Conservation (phyloP, 2,888 invertebrate genomes). For the Ophioninae sp. region DNA sequence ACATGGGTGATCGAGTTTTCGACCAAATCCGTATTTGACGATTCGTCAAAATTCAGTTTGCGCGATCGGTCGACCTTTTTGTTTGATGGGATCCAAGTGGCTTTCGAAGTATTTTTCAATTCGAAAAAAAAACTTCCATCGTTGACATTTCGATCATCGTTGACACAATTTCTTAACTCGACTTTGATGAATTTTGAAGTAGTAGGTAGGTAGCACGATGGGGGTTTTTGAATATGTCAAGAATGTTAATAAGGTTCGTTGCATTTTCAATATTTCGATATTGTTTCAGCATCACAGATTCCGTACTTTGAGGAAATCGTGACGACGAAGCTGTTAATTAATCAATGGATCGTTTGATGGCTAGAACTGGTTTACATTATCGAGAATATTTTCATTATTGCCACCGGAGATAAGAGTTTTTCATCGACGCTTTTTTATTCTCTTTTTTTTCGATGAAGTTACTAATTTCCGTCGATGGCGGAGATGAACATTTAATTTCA, state of each 20-base stretch:
- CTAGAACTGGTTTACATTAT: not conserved
- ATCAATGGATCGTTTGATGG: slow-evolving; percentile 1
- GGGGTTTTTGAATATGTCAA: not conserved
- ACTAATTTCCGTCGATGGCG: slow-evolving; percentile 9
- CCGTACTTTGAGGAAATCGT: not conserved
- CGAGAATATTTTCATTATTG: not conserved
- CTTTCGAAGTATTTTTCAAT: not conserved
- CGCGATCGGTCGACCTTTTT: not conserved
- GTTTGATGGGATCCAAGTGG: not conserved
- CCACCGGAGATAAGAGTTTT: slow-evolving; percentile 13
- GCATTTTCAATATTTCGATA: not conserved
- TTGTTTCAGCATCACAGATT: not conserved
- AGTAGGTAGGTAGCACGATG: not conserved
- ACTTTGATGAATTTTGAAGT: slow-evolving; percentile 21
- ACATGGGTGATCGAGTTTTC: not conserved
- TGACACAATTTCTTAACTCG: not conserved
- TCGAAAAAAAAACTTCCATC: not conserved
- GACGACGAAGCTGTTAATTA: slow-evolving; percentile 1
- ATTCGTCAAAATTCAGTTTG: not conserved
- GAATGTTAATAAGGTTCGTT: not conserved
- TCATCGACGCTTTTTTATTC: not conserved
- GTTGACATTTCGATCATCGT: not conserved
- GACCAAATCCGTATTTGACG: not conserved
- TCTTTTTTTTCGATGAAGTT: not conserved
- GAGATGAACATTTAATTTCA: slow-evolving; percentile 11